phyloP scores from a whole-genome alignment of 2,888 invertebrate genomes.

The Caenorhabditis sulstoni region DNA sequence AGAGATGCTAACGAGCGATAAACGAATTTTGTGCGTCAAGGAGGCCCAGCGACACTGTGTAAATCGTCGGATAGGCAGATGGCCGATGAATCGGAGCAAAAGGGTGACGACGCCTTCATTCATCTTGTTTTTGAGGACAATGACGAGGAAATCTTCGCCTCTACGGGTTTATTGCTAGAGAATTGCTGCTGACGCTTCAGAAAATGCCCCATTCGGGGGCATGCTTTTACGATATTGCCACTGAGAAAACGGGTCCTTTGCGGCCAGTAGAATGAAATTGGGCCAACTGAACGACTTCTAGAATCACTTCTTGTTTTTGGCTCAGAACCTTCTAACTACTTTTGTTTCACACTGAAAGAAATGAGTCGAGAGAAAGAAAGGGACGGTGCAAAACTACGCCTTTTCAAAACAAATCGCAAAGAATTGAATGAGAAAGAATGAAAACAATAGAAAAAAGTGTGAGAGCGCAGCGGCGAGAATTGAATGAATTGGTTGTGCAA shows the following conservation, averaged over 20 bases:
- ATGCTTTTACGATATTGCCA: neutral
- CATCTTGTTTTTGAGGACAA: slow-evolving; percentile 42
- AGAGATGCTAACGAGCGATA: slow-evolving; percentile 59
- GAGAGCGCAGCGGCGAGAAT: slow-evolving; percentile 21
- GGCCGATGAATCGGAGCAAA: slow-evolving; percentile 48
- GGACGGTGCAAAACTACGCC: neutral
- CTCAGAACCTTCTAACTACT: neutral
- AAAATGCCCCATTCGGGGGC: neutral
- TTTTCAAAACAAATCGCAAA: neutral
- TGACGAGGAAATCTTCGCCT: neutral
- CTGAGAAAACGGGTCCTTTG: neutral
- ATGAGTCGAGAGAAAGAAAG: neutral
- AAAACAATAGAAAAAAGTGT: slow-evolving; percentile 26
- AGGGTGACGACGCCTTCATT: slow-evolving; percentile 41
- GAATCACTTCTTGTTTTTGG: neutral
- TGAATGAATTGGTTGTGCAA: slow-evolving; percentile 48
- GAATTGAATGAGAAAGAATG: slow-evolving; percentile 6
- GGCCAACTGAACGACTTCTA: too few species aligned
- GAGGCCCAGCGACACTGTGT: slow-evolving; percentile 46
- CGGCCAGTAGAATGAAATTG: too few species aligned
- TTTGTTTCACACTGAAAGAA: neutral
- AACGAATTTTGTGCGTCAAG: slow-evolving; percentile 56
- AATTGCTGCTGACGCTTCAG: neutral
- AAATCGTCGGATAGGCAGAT: slow-evolving; percentile 54
- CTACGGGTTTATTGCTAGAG: slow-evolving; percentile 2